Conservation (phyloP, 2,113 vertebrate species). For the Leptobrachium leishanense region DNA sequence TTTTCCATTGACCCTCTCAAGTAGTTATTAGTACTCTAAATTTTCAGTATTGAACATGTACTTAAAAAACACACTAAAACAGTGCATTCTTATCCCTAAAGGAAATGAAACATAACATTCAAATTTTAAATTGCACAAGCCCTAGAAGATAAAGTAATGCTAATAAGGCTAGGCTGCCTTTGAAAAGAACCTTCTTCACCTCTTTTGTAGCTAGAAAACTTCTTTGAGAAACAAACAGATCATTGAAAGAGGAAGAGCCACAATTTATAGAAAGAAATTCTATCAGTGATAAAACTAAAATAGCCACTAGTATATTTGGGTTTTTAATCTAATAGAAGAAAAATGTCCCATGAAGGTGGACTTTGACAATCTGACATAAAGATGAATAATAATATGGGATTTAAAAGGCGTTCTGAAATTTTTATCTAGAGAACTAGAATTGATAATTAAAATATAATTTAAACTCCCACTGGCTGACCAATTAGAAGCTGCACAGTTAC, state of each 20-base stretch:
- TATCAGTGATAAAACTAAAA: background rate
- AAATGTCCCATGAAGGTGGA: slow-evolving; percentile 16
- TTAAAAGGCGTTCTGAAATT: background rate
- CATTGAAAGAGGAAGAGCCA: slow-evolving; percentile 42
- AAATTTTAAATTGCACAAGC: slow-evolving; percentile 41
- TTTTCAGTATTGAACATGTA: slow-evolving; percentile 28
- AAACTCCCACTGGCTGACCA: background rate
- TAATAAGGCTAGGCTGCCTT: slow-evolving; percentile 42
- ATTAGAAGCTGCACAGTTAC: background rate
- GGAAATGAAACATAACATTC: slow-evolving; percentile 32
- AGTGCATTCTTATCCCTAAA: slow-evolving; percentile 28
- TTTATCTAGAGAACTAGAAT: background rate
- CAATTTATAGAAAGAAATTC: slow-evolving; percentile 15
- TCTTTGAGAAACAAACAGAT: slow-evolving; percentile 47
- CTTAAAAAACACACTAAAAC: slow-evolving; percentile 30
- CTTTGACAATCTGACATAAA: slow-evolving; percentile 19
- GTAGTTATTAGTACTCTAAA: slow-evolving; percentile 11
- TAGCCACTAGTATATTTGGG: slow-evolving; percentile 5
- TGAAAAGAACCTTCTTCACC: slow-evolving; percentile 40
- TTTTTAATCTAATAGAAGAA: background rate
- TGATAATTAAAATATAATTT: too few species aligned
- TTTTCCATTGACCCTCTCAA: slow-evolving; percentile 23
- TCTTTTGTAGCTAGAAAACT: slow-evolving; percentile 42
- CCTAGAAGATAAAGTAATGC: slow-evolving; percentile 45
- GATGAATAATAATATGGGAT: slow-evolving; percentile 1